These are phyloP conservation scores for Cheilosia urbana DNA, from an alignment of 2,888 invertebrate species.

Conservation along the genomic window DNA sequence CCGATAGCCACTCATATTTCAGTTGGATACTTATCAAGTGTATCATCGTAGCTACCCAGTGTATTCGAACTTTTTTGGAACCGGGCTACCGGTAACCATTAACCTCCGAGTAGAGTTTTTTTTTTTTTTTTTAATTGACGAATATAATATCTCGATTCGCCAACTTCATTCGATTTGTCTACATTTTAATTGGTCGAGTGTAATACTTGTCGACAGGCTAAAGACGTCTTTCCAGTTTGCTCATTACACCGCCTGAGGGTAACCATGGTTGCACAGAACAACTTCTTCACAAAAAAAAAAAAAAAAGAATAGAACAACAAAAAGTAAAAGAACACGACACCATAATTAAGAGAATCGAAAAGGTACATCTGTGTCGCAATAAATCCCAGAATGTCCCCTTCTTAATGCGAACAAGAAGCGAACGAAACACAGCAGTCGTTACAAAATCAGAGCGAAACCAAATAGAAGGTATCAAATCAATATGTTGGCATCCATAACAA, in stretches of 20 bases:
- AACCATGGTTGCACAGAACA: neutral
- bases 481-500: conserved; percentile 63
- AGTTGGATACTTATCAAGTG: too few relatives aligned
- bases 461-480: conserved; percentile 52
- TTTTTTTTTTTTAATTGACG: too few relatives aligned
- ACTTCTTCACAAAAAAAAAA: neutral
- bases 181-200: too few relatives aligned
- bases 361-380: neutral
- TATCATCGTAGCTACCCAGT: too few relatives aligned
- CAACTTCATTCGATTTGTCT: too few relatives aligned
- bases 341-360: conserved; percentile 45
- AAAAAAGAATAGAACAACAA: too few relatives aligned
- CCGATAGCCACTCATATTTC: too few relatives aligned
- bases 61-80: too few relatives aligned
- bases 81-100: too few relatives aligned
- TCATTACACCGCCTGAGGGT: neutral
- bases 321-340: neutral
- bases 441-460: conserved; percentile 19
- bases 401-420: neutral
- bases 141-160: too few relatives aligned
- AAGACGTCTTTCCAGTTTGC: neutral
- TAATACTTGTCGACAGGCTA: neutral
- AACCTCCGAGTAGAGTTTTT: too few relatives aligned
- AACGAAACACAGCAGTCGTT: neutral
- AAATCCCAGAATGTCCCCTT: conserved; percentile 1